phyloP scores from a whole-genome alignment of 2,888 invertebrate species.

The Tridacna crocea region DNA sequence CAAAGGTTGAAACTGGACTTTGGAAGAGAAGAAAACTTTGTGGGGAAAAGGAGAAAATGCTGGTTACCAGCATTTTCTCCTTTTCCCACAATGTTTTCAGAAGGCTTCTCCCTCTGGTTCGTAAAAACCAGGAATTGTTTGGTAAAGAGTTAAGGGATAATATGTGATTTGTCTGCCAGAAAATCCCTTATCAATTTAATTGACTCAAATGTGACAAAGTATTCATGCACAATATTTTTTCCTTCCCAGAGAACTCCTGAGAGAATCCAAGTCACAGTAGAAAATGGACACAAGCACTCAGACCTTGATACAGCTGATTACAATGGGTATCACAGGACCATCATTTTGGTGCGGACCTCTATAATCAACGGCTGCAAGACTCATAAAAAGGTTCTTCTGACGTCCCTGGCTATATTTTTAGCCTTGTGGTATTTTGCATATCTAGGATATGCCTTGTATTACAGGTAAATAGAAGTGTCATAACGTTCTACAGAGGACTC shows the following conservation, averaged over 20 bases:
- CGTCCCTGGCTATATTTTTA: constrained; percentile 29
- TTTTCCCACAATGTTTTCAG: neutral
- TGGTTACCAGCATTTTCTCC: neutral
- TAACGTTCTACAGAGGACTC: too few relatives aligned
- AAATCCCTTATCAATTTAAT: too few relatives aligned
- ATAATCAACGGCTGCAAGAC: neutral
- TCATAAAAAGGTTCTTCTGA: constrained; percentile 33
- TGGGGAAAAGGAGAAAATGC: constrained; percentile 1
- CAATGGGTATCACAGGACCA: constrained; percentile 14
- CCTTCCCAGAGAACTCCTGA: neutral
- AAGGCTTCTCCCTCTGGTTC: too few relatives aligned
- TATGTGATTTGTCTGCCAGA: too few relatives aligned
- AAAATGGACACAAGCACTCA: neutral
- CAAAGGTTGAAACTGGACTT: too few relatives aligned
- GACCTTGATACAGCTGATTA: neutral
- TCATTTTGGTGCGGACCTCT: constrained; percentile 21
- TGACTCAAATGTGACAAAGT: too few relatives aligned
- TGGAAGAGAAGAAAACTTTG: too few relatives aligned
- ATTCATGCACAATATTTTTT: too few relatives aligned
- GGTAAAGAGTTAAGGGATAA: too few relatives aligned
- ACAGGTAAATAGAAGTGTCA: constrained; percentile 29
- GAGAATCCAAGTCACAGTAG: neutral
- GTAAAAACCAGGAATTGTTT: too few relatives aligned
- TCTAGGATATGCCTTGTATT: constrained; percentile 61
- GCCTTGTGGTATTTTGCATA: constrained; percentile 55